Percentiles rank a stretch among this genome's conserved stretches.
Evolutionary conservation across 2,113 vertebrate genomes (phyloP).

Genomic region (Thermophis baileyi): DNA sequence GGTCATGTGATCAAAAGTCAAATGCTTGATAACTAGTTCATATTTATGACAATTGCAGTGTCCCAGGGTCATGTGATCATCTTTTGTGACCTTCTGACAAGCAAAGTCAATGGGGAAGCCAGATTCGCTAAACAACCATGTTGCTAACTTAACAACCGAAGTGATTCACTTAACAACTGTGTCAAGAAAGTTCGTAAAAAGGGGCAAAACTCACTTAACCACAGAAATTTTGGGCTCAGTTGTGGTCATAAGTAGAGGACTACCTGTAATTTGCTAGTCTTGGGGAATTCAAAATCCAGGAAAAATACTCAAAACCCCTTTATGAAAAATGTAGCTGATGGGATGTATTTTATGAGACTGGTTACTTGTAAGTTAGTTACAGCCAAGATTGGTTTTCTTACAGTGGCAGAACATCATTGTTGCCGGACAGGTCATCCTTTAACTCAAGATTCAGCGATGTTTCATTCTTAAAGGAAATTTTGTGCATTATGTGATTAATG

Average conservation of each 20-base stretch:
- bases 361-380: background rate
- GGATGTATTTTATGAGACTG: background rate
- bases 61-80: background rate
- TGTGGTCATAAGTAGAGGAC: background rate
- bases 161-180: background rate
- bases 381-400: background rate
- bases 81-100: background rate
- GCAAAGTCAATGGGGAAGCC: background rate
- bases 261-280: background rate
- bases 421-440: background rate
- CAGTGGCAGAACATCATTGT: background rate
- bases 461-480: background rate
- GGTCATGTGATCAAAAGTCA: background rate
- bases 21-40: background rate
- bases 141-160: background rate
- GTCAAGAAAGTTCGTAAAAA: background rate
- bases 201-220: background rate
- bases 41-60: background rate
- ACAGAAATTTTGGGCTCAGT: background rate
- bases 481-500: background rate
- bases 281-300: background rate
- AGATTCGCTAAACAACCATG: background rate
- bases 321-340: background rate
- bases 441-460: background rate
- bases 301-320: background rate